A percentile compares a stretch with the other conserved stretches of the same genome.
Conservation (phyloP, 2,888 invertebrate species). For the Muschampia plurimacula region DNA sequence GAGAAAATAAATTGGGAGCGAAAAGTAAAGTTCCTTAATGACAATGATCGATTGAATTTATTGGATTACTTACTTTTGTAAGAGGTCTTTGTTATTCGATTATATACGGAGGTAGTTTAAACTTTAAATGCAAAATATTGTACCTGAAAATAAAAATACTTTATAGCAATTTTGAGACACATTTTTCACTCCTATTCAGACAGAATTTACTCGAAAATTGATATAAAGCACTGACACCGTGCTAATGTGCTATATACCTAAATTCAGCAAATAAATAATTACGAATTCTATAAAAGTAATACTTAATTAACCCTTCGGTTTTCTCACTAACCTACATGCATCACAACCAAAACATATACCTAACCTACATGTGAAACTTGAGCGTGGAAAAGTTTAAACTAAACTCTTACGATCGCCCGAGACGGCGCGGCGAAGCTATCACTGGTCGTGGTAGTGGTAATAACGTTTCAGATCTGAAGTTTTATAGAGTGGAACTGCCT, state of each 20-base stretch:
- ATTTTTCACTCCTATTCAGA: too few species aligned
- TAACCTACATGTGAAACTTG: background rate
- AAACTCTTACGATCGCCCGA: conserved; percentile 3
- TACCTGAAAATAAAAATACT: background rate
- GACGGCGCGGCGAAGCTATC: background rate
- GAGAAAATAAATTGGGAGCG: conserved; percentile 23
- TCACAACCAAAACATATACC: background rate
- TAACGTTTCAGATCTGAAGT: background rate
- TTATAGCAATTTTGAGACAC: too few species aligned
- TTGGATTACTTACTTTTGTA: conserved; percentile 24
- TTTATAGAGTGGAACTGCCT: background rate
- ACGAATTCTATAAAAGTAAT: background rate
- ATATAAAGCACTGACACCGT: too few species aligned
- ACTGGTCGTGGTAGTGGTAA: background rate
- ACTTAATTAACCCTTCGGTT: background rate
- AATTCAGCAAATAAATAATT: too few species aligned
- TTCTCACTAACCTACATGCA: background rate
- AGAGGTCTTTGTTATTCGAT: conserved; percentile 22
- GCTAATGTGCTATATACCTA: too few species aligned
- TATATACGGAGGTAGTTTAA: background rate
- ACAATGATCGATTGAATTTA: conserved; percentile 25
- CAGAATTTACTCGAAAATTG: too few species aligned
- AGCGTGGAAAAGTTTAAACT: conserved; percentile 12
- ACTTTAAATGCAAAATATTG: background rate
- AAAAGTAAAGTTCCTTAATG: conserved; percentile 19